Conservation (phyloP, 1,140 invertebrate genomes). For the Zaprionus ghesquierei region DNA sequence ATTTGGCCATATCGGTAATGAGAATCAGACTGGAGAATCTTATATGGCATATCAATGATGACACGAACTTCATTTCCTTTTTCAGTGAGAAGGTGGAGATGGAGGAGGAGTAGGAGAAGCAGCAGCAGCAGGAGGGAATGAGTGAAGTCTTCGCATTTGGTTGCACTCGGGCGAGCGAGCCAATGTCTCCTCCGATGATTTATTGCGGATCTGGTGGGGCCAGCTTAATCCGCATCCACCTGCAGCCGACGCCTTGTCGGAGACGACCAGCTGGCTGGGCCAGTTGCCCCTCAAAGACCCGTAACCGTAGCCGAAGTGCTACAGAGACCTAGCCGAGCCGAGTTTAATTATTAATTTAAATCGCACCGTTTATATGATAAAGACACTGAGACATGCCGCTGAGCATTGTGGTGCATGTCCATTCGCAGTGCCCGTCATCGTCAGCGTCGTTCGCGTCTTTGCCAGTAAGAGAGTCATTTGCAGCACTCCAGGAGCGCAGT, state of each 20-base stretch:
- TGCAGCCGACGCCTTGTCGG: conserved; percentile 24
- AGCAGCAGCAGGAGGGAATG: not conserved
- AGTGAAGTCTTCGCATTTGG: conserved; percentile 52
- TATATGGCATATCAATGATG: conserved; percentile 42
- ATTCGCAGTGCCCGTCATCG: conserved; percentile 8
- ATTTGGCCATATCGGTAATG: conserved; percentile 17
- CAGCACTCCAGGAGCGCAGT: conserved; percentile 15
- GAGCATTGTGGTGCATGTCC: conserved; percentile 74
- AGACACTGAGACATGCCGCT: conserved; percentile 73
- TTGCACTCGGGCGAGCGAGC: conserved; percentile 52
- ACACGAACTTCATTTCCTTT: conserved; percentile 37
- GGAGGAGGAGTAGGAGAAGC: not conserved
- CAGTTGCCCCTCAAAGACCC: conserved; percentile 36
- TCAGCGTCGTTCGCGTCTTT: not conserved
- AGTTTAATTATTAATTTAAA: conserved; percentile 78
- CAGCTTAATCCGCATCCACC: conserved; percentile 39
- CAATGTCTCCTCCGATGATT: conserved; percentile 69
- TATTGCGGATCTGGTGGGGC: conserved; percentile 41
- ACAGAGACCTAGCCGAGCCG: conserved; percentile 23
- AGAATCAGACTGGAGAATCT: conserved; percentile 12
- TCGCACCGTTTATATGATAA: conserved; percentile 78
- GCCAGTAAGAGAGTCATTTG: conserved; percentile 33
- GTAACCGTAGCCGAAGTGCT: conserved; percentile 9
- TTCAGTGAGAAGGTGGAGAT: not conserved
- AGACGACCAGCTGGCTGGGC: conserved; percentile 21